Conservation (phyloP, 1,140 invertebrate genomes). For the Coptotermes formosanus region DNA sequence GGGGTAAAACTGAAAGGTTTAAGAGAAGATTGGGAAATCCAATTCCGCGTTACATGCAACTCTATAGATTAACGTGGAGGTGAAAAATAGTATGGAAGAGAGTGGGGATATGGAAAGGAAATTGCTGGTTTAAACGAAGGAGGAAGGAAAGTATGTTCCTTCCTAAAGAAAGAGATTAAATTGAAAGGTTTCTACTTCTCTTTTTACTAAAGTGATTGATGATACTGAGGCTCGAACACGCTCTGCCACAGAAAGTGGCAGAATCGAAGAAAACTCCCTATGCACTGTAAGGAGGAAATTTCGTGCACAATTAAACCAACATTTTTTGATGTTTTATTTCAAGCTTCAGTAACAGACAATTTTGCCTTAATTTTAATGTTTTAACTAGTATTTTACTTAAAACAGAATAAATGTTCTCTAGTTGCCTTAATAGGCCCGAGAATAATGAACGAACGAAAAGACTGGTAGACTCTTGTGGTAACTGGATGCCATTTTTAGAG, state of each 20-base stretch:
- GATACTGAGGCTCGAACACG: background rate
- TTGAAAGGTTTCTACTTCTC: background rate
- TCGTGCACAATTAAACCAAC: too few species aligned
- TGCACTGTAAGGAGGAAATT: too few species aligned
- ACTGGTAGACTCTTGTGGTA: too few species aligned
- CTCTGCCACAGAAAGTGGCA: background rate
- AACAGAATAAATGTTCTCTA: too few species aligned
- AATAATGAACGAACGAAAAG: too few species aligned
- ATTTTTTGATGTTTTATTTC: too few species aligned
- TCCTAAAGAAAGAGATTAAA: slow-evolving; percentile 2
- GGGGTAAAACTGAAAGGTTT: slow-evolving; percentile 1
- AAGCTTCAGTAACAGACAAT: too few species aligned
- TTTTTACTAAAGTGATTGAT: background rate
- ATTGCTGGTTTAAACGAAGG: background rate
- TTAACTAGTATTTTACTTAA: too few species aligned
- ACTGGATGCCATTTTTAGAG: too few species aligned
- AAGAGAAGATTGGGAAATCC: slow-evolving; percentile 18
- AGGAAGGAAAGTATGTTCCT: background rate
- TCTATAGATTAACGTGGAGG: slow-evolving; percentile 4
- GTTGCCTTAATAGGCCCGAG: too few species aligned
- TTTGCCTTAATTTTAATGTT: too few species aligned
- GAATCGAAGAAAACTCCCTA: background rate
- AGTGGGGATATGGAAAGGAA: background rate
- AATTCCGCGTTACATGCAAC: slow-evolving; percentile 15
- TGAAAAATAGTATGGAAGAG: background rate